Conservation (phyloP, 2,113 vertebrate genomes). For the Azemiops feae region DNA sequence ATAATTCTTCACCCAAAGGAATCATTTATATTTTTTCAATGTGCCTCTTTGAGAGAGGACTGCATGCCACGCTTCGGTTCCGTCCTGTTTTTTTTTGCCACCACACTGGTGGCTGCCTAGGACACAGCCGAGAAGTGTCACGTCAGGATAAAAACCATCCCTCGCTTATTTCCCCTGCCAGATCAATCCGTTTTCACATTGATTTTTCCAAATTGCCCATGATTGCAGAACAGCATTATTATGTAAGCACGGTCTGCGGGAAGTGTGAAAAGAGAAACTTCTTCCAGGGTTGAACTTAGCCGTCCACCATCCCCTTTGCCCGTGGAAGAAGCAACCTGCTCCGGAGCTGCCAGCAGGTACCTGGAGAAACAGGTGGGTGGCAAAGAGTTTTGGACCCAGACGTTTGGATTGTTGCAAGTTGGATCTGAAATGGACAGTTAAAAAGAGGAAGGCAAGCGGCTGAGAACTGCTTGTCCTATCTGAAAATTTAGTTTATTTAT, state of each 20-base stretch:
- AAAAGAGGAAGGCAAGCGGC: background rate
- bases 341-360: background rate
- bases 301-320: background rate
- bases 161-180: too few species aligned
- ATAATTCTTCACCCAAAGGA: background rate
- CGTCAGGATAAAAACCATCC: background rate
- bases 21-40: background rate
- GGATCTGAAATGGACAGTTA: background rate
- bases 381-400: background rate
- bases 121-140: background rate
- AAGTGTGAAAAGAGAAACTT: background rate
- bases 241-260: background rate
- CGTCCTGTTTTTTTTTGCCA: background rate
- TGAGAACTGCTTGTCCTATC: background rate
- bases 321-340: background rate
- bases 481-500: background rate
- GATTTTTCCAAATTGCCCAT: constrained; percentile 11
- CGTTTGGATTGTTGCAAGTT: background rate
- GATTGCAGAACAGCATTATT: background rate
- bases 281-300: background rate
- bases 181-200: constrained; percentile 3
- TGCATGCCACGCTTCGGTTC: background rate
- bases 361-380: background rate
- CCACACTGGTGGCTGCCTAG: background rate
- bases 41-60: background rate